Percentiles rank a stretch among this genome's conserved stretches.
These are phyloP conservation scores for Drosophila melanocephala DNA, from an alignment of 2,888 invertebrate species.

Conservation along the genomic window DNA sequence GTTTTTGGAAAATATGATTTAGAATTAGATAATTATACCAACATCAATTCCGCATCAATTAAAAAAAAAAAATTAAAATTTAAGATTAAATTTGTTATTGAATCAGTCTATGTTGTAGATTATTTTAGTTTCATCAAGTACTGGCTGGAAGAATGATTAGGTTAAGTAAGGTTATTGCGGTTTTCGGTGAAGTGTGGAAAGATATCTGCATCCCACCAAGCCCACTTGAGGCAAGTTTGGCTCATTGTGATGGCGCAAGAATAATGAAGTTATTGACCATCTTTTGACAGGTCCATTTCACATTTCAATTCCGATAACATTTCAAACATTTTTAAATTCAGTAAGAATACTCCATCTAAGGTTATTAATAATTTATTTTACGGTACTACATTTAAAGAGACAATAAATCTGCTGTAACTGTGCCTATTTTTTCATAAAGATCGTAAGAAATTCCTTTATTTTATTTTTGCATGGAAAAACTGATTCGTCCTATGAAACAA, in stretches of 20 bases:
- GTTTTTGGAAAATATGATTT: neutral
- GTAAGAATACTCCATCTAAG: neutral
- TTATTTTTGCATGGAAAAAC: neutral
- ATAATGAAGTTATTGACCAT: neutral
- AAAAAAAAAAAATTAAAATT: neutral
- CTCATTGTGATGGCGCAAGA: neutral
- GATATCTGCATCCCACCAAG: neutral
- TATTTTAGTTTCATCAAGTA: neutral
- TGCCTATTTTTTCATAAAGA: neutral
- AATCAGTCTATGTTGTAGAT: neutral
- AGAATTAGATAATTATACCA: neutral
- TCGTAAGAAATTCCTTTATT: neutral
- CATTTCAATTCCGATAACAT: neutral
- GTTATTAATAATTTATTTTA: neutral
- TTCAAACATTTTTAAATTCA: neutral
- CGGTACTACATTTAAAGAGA: neutral
- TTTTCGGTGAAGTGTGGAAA: neutral
- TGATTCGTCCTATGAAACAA: conserved; percentile 2
- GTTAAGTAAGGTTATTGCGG: neutral
- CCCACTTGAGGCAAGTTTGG: neutral
- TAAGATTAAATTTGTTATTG: neutral
- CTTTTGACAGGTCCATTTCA: neutral
- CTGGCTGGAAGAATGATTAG: neutral
- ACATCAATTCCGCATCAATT: neutral
- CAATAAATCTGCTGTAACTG: neutral